Conservation (phyloP, 2,888 invertebrate species). For the Lasioglossum morio region DNA sequence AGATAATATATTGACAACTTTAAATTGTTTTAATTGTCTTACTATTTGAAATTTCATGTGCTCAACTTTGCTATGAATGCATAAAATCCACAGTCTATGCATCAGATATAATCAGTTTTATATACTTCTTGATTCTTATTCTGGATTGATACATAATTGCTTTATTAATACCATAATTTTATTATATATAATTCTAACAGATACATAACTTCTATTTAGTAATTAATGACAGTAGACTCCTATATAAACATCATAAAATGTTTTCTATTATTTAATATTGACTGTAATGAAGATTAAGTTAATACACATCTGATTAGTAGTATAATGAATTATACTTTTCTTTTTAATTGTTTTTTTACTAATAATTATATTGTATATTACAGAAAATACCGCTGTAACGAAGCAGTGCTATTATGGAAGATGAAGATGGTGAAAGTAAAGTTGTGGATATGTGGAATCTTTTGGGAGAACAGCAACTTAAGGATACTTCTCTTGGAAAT, state of each 20-base stretch:
- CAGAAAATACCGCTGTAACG: conserved; percentile 66
- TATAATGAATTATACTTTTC: neutral
- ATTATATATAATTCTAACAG: neutral
- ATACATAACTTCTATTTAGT: neutral
- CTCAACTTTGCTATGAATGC: neutral
- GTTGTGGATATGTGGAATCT: conserved; percentile 76
- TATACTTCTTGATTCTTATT: neutral
- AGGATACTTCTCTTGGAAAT: conserved; percentile 63
- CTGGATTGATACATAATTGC: neutral
- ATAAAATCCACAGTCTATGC: neutral
- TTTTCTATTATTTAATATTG: neutral
- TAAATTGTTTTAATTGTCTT: neutral
- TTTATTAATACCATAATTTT: neutral
- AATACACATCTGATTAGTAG: neutral
- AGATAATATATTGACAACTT: neutral
- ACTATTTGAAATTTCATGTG: neutral
- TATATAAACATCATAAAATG: neutral
- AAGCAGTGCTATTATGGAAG: conserved; percentile 81
- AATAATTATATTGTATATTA: conserved; percentile 44
- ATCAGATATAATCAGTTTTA: conserved; percentile 7
- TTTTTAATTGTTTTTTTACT: neutral
- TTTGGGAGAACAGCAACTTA: conserved; percentile 68
- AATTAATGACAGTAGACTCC: neutral
- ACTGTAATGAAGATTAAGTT: neutral
- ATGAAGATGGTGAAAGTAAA: conserved; percentile 82